phyloP scores from a whole-genome alignment of 2,888 invertebrate species.

The Anaspis maculata region DNA sequence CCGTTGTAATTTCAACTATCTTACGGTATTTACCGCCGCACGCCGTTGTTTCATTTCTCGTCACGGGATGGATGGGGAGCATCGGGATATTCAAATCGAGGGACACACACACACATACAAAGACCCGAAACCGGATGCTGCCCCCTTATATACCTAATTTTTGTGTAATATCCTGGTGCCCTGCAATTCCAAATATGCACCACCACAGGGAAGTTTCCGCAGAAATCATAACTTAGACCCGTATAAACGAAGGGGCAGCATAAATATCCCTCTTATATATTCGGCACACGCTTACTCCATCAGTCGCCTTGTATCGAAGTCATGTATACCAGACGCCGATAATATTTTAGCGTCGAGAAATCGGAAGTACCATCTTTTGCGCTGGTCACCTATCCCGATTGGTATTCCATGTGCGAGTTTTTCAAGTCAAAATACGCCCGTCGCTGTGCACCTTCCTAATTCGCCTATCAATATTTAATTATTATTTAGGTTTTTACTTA shows the following conservation, averaged over 20 bases:
- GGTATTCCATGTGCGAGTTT: too few relatives aligned
- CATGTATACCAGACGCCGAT: slow-evolving; percentile 28
- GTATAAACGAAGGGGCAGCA: slow-evolving; percentile 19
- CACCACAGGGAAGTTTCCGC: slow-evolving; percentile 3
- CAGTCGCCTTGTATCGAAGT: slow-evolving; percentile 24
- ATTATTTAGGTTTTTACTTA: too few relatives aligned
- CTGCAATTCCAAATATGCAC: slow-evolving; percentile 11
- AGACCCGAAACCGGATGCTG: too few relatives aligned
- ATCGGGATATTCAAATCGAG: too few relatives aligned
- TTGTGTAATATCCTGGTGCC: too few relatives aligned
- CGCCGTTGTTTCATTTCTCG: not conserved
- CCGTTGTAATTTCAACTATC: slow-evolving; percentile 1
- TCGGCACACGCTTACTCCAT: slow-evolving; percentile 28
- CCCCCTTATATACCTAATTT: too few relatives aligned
- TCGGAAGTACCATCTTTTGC: slow-evolving; percentile 20
- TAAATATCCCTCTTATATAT: slow-evolving; percentile 25
- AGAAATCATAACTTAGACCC: slow-evolving; percentile 13
- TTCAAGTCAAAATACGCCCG: too few relatives aligned
- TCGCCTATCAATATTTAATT: too few relatives aligned
- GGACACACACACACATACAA: too few relatives aligned
- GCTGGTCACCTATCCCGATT: slow-evolving; percentile 17
- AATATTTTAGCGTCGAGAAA: slow-evolving; percentile 28
- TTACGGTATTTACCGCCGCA: slow-evolving; percentile 1
- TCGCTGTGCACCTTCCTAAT: too few relatives aligned
- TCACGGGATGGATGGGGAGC: too few relatives aligned